These are phyloP conservation scores for Dynastes hyllus DNA, from an alignment of 2,888 invertebrate genomes.

Conservation along the genomic window DNA sequence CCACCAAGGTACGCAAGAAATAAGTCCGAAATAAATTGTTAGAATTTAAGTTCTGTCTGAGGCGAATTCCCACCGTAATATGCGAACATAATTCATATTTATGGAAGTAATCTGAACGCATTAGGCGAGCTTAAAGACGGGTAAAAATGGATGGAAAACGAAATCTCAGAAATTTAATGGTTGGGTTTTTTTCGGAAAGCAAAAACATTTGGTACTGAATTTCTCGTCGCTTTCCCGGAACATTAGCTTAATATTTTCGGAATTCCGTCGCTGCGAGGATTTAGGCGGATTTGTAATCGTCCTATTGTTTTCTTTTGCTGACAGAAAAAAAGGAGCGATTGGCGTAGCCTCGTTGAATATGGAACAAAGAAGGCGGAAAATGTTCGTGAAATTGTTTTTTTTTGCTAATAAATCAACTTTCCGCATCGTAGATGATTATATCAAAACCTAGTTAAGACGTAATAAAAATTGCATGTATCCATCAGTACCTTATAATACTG, in stretches of 20 bases:
- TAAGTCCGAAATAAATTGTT: slow-evolving; percentile 43
- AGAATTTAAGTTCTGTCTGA: slow-evolving; percentile 45
- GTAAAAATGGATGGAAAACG: slow-evolving; percentile 41
- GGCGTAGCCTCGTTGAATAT: not conserved
- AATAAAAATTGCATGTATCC: too few species aligned
- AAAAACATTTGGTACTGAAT: slow-evolving; percentile 9
- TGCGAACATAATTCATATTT: slow-evolving; percentile 46
- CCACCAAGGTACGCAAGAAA: slow-evolving; percentile 25
- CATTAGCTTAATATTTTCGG: slow-evolving; percentile 19
- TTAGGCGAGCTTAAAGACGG: slow-evolving; percentile 34
- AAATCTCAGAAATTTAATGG: slow-evolving; percentile 42
- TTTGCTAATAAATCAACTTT: too few species aligned
- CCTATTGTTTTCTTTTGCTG: not conserved
- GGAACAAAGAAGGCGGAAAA: not conserved
- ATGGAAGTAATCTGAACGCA: slow-evolving; percentile 41
- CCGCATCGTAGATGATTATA: too few species aligned
- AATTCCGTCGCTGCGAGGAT: slow-evolving; percentile 4
- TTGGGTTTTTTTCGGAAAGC: too few species aligned
- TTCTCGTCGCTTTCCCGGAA: slow-evolving; percentile 24
- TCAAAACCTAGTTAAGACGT: too few species aligned
- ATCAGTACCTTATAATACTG: too few species aligned
- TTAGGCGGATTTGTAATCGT: slow-evolving; percentile 10
- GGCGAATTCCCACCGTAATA: slow-evolving; percentile 43
- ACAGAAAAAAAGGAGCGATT: not conserved
- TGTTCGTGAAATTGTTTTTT: too few species aligned